phyloP scores from a whole-genome alignment of 2,797 vertebrate species.

The Nannoperca australis region DNA sequence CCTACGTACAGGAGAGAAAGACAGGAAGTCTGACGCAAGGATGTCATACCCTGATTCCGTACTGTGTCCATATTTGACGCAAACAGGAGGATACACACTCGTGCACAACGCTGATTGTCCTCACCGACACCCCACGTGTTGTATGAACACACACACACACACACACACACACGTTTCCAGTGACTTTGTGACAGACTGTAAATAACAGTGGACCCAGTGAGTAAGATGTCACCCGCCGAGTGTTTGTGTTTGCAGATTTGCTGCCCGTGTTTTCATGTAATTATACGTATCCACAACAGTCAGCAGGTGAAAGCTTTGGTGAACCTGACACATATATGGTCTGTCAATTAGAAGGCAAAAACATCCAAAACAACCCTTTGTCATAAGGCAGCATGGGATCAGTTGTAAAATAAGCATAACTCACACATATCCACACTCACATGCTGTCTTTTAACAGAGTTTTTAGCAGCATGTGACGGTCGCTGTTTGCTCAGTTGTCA shows the following conservation, averaged over 20 bases:
- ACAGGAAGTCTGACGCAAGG: constrained; percentile 74
- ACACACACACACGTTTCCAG: constrained; percentile 12
- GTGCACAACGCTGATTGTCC: constrained; percentile 5
- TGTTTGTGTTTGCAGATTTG: background rate
- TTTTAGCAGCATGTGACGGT: background rate
- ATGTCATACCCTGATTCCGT: constrained; percentile 29
- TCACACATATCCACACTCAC: no score
- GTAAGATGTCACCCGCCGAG: background rate
- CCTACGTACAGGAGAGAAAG: constrained; percentile 61
- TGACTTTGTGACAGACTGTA: background rate
- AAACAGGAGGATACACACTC: constrained; percentile 47
- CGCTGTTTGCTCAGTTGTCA: background rate
- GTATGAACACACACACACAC: background rate
- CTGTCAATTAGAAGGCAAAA: background rate
- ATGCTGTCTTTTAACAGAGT: background rate
- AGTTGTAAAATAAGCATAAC: background rate
- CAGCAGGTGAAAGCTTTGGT: background rate
- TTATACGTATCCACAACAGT: background rate
- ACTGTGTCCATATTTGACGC: constrained; percentile 25
- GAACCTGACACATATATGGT: background rate
- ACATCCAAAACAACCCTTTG: background rate
- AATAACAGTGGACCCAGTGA: constrained; percentile 6
- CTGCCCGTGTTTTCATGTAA: background rate
- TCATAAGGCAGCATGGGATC: background rate
- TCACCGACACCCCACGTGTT: background rate